Evolutionary conservation across 2,113 vertebrate genomes (phyloP).

Genomic region (Poeciliopsis retropinna): DNA sequence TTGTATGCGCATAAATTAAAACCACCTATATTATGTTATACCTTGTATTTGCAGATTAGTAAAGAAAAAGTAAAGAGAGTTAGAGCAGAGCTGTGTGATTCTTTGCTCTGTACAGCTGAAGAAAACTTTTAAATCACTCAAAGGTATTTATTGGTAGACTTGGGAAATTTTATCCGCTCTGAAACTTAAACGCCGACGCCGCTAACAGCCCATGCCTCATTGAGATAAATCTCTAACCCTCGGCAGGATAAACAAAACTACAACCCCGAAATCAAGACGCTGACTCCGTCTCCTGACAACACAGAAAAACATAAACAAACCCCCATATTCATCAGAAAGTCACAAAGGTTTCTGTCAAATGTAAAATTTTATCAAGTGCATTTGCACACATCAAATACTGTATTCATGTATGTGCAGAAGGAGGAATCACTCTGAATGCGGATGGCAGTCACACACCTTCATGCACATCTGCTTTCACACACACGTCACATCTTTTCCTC

Average conservation of each 20-base stretch:
- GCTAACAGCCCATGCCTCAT: not conserved
- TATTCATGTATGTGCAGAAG: conserved; percentile 17
- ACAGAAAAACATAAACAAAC: conserved; percentile 5
- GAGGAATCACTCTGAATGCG: conserved; percentile 30
- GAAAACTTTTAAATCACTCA: not conserved
- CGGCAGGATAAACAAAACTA: conserved; percentile 35
- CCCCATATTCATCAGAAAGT: not conserved
- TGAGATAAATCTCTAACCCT: conserved; percentile 11
- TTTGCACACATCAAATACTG: conserved; percentile 55
- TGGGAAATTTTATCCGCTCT: not conserved
- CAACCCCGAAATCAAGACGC: conserved; percentile 12
- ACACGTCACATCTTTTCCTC: conserved; percentile 22
- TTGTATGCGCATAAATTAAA: not conserved
- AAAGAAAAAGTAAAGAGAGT: not conserved
- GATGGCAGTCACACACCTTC: conserved; percentile 19
- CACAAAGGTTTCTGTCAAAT: conserved; percentile 2
- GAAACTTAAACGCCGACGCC: not conserved
- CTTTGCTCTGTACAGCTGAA: too few relatives aligned
- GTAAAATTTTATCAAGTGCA: conserved; percentile 20
- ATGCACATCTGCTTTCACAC: conserved; percentile 20
- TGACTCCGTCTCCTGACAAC: not conserved
- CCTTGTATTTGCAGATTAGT: not conserved
- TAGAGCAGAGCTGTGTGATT: too few relatives aligned
- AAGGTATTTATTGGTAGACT: not conserved
- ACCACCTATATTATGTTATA: not conserved